Conservation (phyloP, 1,140 invertebrate genomes). For the Zelostemma sp. region DNA sequence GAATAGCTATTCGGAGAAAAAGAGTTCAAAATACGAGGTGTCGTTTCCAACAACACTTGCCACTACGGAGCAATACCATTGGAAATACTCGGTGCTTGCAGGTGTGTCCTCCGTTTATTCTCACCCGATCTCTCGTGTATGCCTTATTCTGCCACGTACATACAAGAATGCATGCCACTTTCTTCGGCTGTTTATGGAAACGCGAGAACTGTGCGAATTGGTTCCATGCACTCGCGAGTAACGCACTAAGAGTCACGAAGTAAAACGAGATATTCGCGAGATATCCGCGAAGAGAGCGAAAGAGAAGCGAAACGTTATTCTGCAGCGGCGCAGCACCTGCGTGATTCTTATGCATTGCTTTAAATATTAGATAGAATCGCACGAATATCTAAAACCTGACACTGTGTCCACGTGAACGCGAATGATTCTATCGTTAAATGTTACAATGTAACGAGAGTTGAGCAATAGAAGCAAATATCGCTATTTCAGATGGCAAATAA, state of each 20-base stretch:
- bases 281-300: background rate
- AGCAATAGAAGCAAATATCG: slow-evolving; percentile 15
- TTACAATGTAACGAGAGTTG: slow-evolving; percentile 25
- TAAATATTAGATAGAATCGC: slow-evolving; percentile 45
- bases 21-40: slow-evolving; percentile 9
- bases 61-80: slow-evolving; percentile 17
- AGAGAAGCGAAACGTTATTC: slow-evolving; percentile 32
- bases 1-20: too few species aligned
- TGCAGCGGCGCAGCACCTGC: slow-evolving; percentile 58
- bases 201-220: slow-evolving; percentile 63
- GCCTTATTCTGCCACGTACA: slow-evolving; percentile 29
- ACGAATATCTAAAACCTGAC: slow-evolving; percentile 27
- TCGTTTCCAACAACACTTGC: slow-evolving; percentile 28
- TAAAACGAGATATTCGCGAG: slow-evolving; percentile 16
- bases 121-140: slow-evolving; percentile 27
- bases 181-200: slow-evolving; percentile 63
- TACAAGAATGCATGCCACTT: slow-evolving; percentile 55
- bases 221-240: slow-evolving; percentile 31
- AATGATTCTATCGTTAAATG: slow-evolving; percentile 28
- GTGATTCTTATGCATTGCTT: slow-evolving; percentile 54
- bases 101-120: slow-evolving; percentile 56
- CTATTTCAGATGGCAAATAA: slow-evolving; percentile 19
- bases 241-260: slow-evolving; percentile 35
- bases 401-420: slow-evolving; percentile 14
- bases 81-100: slow-evolving; percentile 26